Evolutionary conservation across 2,888 invertebrate genomes (phyloP).

Genomic region (Drosophila anceps): DNA sequence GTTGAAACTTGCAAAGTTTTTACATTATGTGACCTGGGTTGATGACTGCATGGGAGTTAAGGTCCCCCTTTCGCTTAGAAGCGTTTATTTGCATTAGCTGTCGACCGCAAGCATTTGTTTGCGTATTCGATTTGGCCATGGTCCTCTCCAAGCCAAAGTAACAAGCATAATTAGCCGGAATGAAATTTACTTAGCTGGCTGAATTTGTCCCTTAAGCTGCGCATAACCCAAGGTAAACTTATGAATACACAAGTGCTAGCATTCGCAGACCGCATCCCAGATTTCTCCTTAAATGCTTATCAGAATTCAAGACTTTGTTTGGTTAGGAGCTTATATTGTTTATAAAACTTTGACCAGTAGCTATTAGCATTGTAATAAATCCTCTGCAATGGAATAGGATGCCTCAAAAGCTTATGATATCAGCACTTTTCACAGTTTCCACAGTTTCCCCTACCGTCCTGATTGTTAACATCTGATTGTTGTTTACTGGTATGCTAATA

Average conservation of each 20-base stretch:
- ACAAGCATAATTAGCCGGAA: slow-evolving; percentile 4
- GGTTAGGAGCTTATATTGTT: slow-evolving; percentile 64
- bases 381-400: slow-evolving; percentile 6
- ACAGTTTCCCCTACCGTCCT: neutral
- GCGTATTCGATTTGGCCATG: neutral
- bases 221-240: neutral
- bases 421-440: slow-evolving; percentile 22
- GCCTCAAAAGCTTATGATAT: slow-evolving; percentile 11
- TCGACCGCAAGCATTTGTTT: slow-evolving; percentile 9
- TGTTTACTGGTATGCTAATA: slow-evolving; percentile 63
- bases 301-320: slow-evolving; percentile 46
- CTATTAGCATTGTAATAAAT: slow-evolving; percentile 16
- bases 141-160: neutral
- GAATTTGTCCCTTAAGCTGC: slow-evolving; percentile 1
- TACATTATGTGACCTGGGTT: slow-evolving; percentile 24
- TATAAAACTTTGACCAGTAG: slow-evolving; percentile 23
- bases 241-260: neutral
- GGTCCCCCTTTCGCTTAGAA: no score
- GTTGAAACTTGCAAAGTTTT: slow-evolving; percentile 21
- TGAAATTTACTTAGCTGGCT: slow-evolving; percentile 53
- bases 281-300: slow-evolving; percentile 16
- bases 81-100: slow-evolving; percentile 7
- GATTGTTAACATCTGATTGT: neutral
- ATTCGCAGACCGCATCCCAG: neutral
- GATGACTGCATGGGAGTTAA: neutral